Conservation (phyloP, 2,888 invertebrate species). For the Aethes cnicana region DNA sequence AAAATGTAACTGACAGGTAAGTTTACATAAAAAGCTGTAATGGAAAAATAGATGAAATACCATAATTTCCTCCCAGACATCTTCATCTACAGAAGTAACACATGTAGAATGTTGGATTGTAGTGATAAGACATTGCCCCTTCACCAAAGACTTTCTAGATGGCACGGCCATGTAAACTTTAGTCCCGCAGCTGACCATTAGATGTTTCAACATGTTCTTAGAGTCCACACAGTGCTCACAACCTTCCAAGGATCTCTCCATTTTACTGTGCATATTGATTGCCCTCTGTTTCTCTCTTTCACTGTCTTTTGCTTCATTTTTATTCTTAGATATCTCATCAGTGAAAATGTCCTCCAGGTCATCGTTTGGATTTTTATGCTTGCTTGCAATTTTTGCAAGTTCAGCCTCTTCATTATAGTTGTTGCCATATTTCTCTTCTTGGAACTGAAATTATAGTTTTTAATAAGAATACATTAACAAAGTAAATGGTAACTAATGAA, state of each 20-base stretch:
- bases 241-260: conserved; percentile 87
- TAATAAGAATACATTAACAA: conserved; percentile 12
- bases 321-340: conserved; percentile 87
- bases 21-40: no score
- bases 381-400: conserved; percentile 88
- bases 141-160: conserved; percentile 88
- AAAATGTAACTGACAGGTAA: neutral
- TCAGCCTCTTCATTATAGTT: conserved; percentile 91
- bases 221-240: conserved; percentile 94
- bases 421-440: conserved; percentile 90
- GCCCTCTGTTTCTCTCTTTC: conserved; percentile 85
- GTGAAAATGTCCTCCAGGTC: conserved; percentile 94
- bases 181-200: conserved; percentile 90
- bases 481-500: no score
- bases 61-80: conserved; percentile 94
- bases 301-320: conserved; percentile 83
- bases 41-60: no score
- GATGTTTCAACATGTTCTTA: conserved; percentile 89
- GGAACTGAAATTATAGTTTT: conserved; percentile 80
- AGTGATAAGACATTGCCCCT: conserved; percentile 93
- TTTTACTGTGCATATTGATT: conserved; percentile 87
- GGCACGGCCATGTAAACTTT: conserved; percentile 94
- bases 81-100: conserved; percentile 94
- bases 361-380: conserved; percentile 84
- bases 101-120: conserved; percentile 91